Conservation (phyloP, 2,888 invertebrate genomes). For the Amblyjoppa proteus region DNA sequence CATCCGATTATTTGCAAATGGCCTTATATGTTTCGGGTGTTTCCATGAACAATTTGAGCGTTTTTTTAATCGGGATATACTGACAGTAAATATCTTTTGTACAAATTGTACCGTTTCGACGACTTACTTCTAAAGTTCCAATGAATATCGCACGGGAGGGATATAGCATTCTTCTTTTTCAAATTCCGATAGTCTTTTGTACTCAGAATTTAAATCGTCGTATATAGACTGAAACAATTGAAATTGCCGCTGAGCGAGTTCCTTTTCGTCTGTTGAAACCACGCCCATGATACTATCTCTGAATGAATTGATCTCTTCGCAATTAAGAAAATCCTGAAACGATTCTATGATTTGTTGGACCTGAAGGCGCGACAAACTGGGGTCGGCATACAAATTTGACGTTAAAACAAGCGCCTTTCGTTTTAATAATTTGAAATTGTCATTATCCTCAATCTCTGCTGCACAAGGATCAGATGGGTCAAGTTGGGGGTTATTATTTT, state of each 20-base stretch:
- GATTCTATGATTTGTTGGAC: conserved; percentile 33
- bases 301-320: conserved; percentile 21
- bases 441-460: not conserved
- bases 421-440: not conserved
- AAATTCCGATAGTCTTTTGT: conserved; percentile 12
- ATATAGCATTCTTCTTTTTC: conserved; percentile 14
- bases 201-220: conserved; percentile 21
- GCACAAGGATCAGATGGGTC: not conserved
- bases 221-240: conserved; percentile 26
- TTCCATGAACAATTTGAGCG: conserved; percentile 17
- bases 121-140: conserved; percentile 11
- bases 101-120: conserved; percentile 23
- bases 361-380: conserved; percentile 31
- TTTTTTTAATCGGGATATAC: conserved; percentile 39
- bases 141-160: conserved; percentile 26
- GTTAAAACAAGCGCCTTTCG: conserved; percentile 19
- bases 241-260: not conserved
- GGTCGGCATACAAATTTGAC: conserved; percentile 33
- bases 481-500: not conserved
- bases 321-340: conserved; percentile 35
- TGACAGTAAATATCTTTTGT: conserved; percentile 31
- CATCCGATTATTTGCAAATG: conserved; percentile 18
- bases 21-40: conserved; percentile 11
- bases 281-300: conserved; percentile 16
- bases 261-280: conserved; percentile 5